Conservation (phyloP, 2,888 invertebrate species). For the Syrphus vitripennis region DNA sequence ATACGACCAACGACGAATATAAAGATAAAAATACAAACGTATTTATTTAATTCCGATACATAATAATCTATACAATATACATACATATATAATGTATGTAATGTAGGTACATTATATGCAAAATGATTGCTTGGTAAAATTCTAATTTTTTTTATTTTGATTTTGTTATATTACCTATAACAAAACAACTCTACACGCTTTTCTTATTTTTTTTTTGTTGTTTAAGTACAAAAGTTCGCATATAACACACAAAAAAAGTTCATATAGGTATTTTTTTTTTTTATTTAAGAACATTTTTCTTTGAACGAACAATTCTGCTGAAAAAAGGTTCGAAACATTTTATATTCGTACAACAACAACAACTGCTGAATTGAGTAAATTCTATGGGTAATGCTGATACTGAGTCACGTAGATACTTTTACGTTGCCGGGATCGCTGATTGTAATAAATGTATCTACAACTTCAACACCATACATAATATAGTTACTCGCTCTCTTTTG, state of each 20-base stretch:
- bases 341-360: conserved; percentile 44
- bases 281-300: conserved; percentile 60
- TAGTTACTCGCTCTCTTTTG: conserved; percentile 12
- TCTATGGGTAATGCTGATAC: conserved; percentile 42
- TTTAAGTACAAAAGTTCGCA: neutral
- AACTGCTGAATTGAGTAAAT: conserved; percentile 36
- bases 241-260: neutral
- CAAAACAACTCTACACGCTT: conserved; percentile 61
- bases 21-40: conserved; percentile 44
- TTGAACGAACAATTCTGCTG: conserved; percentile 60
- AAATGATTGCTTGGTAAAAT: conserved; percentile 63
- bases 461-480: conserved; percentile 2
- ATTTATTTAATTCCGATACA: conserved; percentile 19
- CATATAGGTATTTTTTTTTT: neutral
- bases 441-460: conserved; percentile 50
- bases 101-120: too few relatives aligned
- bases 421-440: conserved; percentile 64
- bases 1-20: conserved; percentile 49
- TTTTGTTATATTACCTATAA: conserved; percentile 4
- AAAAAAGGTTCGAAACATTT: conserved; percentile 54
- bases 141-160: conserved; percentile 43
- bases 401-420: conserved; percentile 66
- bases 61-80: neutral
- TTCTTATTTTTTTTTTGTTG: conserved; percentile 30
- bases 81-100: neutral